These are phyloP conservation scores for Galerucella pusilla DNA, from an alignment of 2,888 invertebrate species.

Conservation along the genomic window DNA sequence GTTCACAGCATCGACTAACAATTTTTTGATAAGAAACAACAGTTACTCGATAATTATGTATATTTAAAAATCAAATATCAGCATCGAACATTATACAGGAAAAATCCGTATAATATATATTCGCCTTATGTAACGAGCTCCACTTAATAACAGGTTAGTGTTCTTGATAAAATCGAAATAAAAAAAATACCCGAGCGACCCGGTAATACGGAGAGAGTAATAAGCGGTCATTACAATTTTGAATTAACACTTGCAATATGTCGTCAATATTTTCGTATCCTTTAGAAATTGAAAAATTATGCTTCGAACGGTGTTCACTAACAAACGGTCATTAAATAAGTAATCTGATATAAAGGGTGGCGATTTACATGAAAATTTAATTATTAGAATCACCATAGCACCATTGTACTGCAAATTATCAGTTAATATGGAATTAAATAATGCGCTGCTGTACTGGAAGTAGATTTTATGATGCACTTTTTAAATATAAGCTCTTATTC, in stretches of 20 bases:
- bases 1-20: constrained; percentile 29
- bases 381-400: not conserved
- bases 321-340: not conserved
- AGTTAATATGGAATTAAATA: too few relatives aligned
- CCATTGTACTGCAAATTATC: too few relatives aligned
- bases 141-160: constrained; percentile 43
- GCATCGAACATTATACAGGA: constrained; percentile 39
- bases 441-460: too few relatives aligned
- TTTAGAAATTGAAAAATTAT: constrained; percentile 1
- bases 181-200: constrained; percentile 35
- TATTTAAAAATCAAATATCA: constrained; percentile 48
- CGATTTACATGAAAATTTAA: not conserved
- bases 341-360: not conserved
- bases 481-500: too few relatives aligned
- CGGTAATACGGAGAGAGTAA: constrained; percentile 39
- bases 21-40: constrained; percentile 42
- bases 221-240: constrained; percentile 43
- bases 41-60: constrained; percentile 46
- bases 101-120: constrained; percentile 37
- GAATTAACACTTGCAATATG: constrained; percentile 13
- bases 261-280: constrained; percentile 3
- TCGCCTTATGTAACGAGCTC: constrained; percentile 42
- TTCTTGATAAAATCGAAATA: constrained; percentile 45
- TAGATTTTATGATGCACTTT: too few relatives aligned
- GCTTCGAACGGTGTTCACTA: not conserved